A percentile compares a stretch with the other conserved stretches of the same genome.
phyloP scores from a whole-genome alignment of 2,797 vertebrate genomes.

The Scolopax rusticola region DNA sequence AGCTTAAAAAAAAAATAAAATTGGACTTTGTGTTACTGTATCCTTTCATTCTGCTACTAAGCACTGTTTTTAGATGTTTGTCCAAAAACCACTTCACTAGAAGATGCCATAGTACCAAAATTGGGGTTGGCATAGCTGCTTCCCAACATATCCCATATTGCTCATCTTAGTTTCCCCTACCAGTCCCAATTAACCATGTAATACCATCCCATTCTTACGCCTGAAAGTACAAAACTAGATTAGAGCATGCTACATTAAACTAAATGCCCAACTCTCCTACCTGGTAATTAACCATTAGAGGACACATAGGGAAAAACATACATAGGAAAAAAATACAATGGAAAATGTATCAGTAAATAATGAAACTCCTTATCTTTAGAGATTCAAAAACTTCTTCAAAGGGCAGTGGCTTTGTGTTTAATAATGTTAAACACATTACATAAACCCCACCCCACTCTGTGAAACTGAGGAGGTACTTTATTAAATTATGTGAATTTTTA shows the following conservation, averaged over 20 bases:
- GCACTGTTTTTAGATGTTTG: not conserved
- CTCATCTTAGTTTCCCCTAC: not conserved
- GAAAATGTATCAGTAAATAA: not conserved
- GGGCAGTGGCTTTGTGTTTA: not conserved
- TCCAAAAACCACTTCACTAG: not conserved
- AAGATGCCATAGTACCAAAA: not conserved
- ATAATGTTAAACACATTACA: not conserved
- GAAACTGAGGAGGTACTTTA: not conserved
- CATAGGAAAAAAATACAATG: not conserved
- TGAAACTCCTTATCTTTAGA: not conserved
- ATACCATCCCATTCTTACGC: not conserved
- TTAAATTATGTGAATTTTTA: not conserved
- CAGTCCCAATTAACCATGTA: not conserved
- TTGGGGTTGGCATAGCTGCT: not conserved
- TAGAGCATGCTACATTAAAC: not conserved
- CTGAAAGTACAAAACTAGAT: not conserved
- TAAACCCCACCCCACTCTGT: not conserved
- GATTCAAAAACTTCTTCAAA: not conserved
- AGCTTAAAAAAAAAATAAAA: not conserved
- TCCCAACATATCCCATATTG: not conserved
- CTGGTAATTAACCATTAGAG: not conserved
- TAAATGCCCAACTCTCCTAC: not conserved
- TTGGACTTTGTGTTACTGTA: not conserved
- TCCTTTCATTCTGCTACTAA: not conserved
- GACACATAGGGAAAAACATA: not conserved